Percentiles rank a stretch among this genome's conserved stretches.
These are phyloP conservation scores for Macrotis lagotis DNA, from an alignment of 2,113 vertebrate species.

Conservation along the genomic window DNA sequence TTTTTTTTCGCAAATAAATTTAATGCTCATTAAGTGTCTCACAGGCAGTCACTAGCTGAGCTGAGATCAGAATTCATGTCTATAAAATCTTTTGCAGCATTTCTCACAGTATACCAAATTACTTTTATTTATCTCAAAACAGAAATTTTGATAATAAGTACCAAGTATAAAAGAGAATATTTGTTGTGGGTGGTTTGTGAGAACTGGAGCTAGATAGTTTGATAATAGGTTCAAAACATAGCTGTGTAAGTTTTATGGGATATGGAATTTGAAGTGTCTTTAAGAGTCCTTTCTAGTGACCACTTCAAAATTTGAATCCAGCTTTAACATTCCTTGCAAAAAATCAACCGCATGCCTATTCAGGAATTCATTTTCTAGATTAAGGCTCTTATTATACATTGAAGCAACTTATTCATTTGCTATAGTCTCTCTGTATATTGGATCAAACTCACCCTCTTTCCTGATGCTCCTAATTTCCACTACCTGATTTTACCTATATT, in stretches of 20 bases:
- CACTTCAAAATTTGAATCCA: neutral
- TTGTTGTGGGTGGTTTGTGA: too few species aligned
- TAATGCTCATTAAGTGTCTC: neutral
- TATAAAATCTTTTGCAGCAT: rapidly evolving
- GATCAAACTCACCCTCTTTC: neutral
- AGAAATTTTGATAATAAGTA: too few species aligned
- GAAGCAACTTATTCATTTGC: neutral
- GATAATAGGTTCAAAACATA: neutral
- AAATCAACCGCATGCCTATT: too few species aligned
- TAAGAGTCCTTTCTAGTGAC: neutral
- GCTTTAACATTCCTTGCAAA: neutral
- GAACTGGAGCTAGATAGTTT: too few species aligned
- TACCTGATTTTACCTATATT: neutral
- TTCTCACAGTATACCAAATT: neutral
- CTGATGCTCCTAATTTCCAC: neutral
- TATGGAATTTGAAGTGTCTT: neutral
- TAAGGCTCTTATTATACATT: neutral
- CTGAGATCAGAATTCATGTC: neutral
- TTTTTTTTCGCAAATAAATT: too few species aligned
- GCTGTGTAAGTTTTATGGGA: neutral
- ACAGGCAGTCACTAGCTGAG: neutral
- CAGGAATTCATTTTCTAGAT: neutral
- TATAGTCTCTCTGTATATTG: neutral
- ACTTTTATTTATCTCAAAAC: neutral
- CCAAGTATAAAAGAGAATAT: too few species aligned